Percentiles rank a stretch among this genome's conserved stretches.
These are phyloP conservation scores for Condylostylus longicornis DNA, from an alignment of 1,140 invertebrate genomes.

Conservation along the genomic window DNA sequence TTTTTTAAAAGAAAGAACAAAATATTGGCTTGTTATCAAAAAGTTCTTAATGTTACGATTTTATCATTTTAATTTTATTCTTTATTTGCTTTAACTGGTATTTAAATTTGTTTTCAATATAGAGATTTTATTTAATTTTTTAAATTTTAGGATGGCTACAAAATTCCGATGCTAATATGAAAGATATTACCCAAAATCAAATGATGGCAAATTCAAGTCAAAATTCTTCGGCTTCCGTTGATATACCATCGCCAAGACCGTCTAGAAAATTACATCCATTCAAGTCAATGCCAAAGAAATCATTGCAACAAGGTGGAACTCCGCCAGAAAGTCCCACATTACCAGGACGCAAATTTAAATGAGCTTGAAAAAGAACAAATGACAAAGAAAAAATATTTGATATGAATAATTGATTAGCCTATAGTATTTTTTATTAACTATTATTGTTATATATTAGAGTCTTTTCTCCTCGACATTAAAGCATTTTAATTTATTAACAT, in stretches of 20 bases:
- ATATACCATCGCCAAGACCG: conserved; percentile 32
- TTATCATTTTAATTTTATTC: background rate
- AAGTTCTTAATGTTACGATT: background rate
- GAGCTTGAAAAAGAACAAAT: too few relatives aligned
- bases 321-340: conserved; percentile 37
- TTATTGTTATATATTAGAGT: too few relatives aligned
- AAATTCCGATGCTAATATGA: conserved; percentile 20
- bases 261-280: conserved; percentile 35
- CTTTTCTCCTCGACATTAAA: too few relatives aligned
- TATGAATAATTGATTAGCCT: too few relatives aligned
- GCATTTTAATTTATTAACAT: too few relatives aligned
- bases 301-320: conserved; percentile 28
- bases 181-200: conserved; percentile 22
- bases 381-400: too few relatives aligned
- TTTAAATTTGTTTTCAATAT: background rate
- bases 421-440: too few relatives aligned
- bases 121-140: conserved; percentile 1
- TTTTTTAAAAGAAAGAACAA: too few relatives aligned
- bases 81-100: background rate
- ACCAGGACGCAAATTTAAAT: conserved; percentile 27
- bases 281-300: conserved; percentile 32
- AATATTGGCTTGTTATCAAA: too few relatives aligned
- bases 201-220: conserved; percentile 15
- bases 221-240: conserved; percentile 8
- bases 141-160: conserved; percentile 23